Evolutionary conservation across 2,113 vertebrate genomes (phyloP), one percentile per base, ranked within the genome.

Genomic region (Balaeniceps rex): DNA sequence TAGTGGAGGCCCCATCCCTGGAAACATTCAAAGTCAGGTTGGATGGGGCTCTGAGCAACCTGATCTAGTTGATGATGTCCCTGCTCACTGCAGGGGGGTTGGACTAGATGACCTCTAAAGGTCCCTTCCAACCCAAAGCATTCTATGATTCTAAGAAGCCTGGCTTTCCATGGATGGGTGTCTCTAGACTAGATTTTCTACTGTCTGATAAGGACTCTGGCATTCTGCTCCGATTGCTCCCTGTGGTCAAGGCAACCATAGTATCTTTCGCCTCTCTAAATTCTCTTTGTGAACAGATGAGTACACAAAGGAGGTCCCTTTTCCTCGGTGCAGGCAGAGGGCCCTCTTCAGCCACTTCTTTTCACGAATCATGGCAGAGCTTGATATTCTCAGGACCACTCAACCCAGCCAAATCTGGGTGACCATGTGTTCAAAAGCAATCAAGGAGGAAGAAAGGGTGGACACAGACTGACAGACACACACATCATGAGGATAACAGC

Each of bases 281-380:
- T 71, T 51, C 26, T 52, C 36, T 33, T 25, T 23, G 46, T 34
- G 34, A 68, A 31, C 1, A 84, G 17, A 11, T 3, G 6, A 81
- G 28, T 8, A 58, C 60, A 74, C 33, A 74, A 64, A 78, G 44
- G 17, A 78, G 31, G 8, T 44, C 33, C 19, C 8, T 57, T 80
- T 55, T 42, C 25, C 61, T 40, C 57, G 0, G 0, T 12, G n/a
- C 7, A 70, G 52, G 68, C 15, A 83, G 61, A 69, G 4, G 18
- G 21, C 10, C 21, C 29, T 44, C 61, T 87, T 74, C 5, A 5
- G 24, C 11, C 29, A 15, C 46, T 60, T 74, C 36, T 60, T 58
- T 76, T 44, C 51, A 71, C 4, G 14, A 78, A 0, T 22, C 19
- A 22, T 11, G 16, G 38, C 7, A 4, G 9, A 83, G 17, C 22